A percentile compares a stretch with the other conserved stretches of the same genome.
These are phyloP conservation scores for Brachyalestes nurse DNA, from an alignment of 2,797 vertebrate genomes.

Conservation along the genomic window DNA sequence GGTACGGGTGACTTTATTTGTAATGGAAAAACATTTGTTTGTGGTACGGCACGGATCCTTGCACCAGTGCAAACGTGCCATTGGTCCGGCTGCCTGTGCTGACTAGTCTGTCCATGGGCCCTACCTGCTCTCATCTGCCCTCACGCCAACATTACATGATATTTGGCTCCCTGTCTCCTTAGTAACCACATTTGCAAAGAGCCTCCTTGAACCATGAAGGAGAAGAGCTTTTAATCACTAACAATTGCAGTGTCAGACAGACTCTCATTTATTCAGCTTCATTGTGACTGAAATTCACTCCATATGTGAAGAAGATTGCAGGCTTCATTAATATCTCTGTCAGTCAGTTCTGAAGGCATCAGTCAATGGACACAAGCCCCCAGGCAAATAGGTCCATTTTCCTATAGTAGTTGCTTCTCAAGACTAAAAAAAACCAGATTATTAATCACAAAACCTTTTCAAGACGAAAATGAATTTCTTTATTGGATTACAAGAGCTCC, in stretches of 20 bases:
- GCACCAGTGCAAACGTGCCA: background rate
- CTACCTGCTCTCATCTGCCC: background rate
- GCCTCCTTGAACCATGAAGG: background rate
- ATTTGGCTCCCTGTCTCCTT: constrained; percentile 34
- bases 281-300: background rate
- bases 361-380: too few relatives aligned
- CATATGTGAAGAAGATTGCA: background rate
- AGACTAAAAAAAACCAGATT: too few relatives aligned
- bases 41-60: too few relatives aligned
- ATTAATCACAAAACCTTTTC: background rate
- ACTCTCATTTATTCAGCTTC: background rate
- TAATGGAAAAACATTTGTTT: too few relatives aligned
- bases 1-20: too few relatives aligned
- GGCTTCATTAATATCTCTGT: background rate
- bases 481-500: background rate
- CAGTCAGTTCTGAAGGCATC: background rate
- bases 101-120: background rate
- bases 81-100: background rate
- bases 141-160: background rate
- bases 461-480: background rate
- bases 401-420: background rate
- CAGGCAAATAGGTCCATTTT: background rate
- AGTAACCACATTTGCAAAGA: constrained; percentile 20
- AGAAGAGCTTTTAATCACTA: constrained; percentile 20
- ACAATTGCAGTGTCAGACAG: background rate